These are phyloP conservation scores for Rapana venosa DNA, from an alignment of 2,888 invertebrate species.

Conservation along the genomic window DNA sequence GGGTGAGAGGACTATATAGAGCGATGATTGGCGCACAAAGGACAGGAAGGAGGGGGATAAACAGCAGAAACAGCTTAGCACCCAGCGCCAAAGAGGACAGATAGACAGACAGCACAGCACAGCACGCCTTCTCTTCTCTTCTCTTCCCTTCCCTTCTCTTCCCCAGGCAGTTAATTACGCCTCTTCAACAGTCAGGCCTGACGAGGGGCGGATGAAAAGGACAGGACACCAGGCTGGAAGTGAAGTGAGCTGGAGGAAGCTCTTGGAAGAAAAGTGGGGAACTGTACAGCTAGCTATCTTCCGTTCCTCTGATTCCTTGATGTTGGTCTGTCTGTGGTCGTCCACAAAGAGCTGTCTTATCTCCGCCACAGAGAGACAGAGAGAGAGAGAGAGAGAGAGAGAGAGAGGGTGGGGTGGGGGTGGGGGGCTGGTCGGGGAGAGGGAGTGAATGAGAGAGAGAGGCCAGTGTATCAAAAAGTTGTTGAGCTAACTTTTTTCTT, in stretches of 20 bases:
- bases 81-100: too few relatives aligned
- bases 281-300: neutral
- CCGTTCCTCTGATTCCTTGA: neutral
- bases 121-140: neutral
- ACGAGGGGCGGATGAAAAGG: neutral
- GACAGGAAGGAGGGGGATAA: slow-evolving; percentile 5
- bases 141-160: too few relatives aligned
- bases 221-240: neutral
- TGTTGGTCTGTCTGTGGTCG: neutral
- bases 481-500: too few relatives aligned
- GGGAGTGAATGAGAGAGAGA: neutral
- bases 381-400: slow-evolving; percentile 15
- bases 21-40: slow-evolving; percentile 31
- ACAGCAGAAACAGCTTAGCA: slow-evolving; percentile 8
- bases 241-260: neutral
- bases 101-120: too few relatives aligned
- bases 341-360: neutral
- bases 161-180: neutral
- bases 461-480: too few relatives aligned
- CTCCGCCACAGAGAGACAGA: slow-evolving; percentile 19
- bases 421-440: neutral
- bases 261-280: neutral
- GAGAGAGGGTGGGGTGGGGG: neutral
- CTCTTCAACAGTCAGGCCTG: neutral
- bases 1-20: neutral